Base-by-base conservation (phyloP, 2,888 invertebrate species). In the Leucophenga maculata region DNA sequence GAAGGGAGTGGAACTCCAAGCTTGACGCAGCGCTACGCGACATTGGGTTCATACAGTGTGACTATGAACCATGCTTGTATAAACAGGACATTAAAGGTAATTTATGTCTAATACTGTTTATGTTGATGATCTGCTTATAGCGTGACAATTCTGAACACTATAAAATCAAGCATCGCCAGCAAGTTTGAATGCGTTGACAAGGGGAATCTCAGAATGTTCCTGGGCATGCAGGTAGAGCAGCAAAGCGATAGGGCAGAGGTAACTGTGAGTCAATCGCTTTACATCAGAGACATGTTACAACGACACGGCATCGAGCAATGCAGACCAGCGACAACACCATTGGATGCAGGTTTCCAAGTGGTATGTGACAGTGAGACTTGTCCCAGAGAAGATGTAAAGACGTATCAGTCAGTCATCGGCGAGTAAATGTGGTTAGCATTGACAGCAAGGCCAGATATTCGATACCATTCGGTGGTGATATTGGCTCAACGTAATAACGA, bases 281-380 rank as follows among this genome's bases (percentile, higher is more conserved):
- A 65, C 44, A 65, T 48, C n/a, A 48, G 46, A 16, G 65, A 65
- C 9, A 50, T 59, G 44, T 6, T 68, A 26, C 54, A 54, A 54
- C 32, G 52, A 6, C 64, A 68, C 32, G 39, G 62, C 46, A 68
- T 62, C 39, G 39, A 64, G n/a, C 20, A 65, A 20, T 39, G 39
- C 54, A 52, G 55, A 39, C 46, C n/a, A 26, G 59, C 46, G 44
- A 44, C 68, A 50, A 62, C 64, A 55, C 68, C 64, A 57, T 70
- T 26, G 26, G 26, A 26, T 70, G 70, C 65, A 46, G 71, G 71
- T 4, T 71, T 68, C 18, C 68, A 71, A 68, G 68, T 68, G 39
- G 71, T 22, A 57, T 71, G 71, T 26, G 52, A 64, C 52, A 50
- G 32, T n/a, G 57, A 54, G 32, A 67, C 16, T 26, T 70, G 65